Conservation (phyloP, 1,140 invertebrate species). For the Archegozetes longisetosus region DNA sequence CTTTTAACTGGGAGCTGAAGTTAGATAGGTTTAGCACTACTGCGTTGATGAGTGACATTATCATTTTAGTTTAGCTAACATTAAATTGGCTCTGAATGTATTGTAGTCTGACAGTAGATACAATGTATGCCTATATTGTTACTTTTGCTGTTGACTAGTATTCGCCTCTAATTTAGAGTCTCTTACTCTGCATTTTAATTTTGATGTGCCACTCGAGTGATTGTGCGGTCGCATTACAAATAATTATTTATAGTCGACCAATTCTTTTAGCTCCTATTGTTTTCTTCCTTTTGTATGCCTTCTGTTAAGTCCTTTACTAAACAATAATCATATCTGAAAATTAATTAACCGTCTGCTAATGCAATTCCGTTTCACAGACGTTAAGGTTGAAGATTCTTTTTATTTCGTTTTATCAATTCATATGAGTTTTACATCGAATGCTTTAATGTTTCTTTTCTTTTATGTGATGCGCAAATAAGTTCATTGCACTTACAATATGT, state of each 20-base stretch:
- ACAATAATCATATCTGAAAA: not conserved
- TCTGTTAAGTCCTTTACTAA: too few species aligned
- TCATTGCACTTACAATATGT: not conserved
- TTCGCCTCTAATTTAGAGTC: not conserved
- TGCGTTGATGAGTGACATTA: too few species aligned
- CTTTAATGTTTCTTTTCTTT: not conserved
- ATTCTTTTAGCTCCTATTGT: too few species aligned
- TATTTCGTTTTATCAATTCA: not conserved
- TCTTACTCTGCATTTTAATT: not conserved
- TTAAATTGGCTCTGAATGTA: too few species aligned
- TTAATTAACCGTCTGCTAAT: not conserved
- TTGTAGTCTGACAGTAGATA: too few species aligned
- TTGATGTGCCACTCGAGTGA: not conserved
- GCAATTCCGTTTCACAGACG: not conserved
- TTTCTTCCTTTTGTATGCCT: too few species aligned
- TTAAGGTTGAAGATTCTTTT: not conserved
- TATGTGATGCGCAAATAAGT: not conserved
- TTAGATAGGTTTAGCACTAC: too few species aligned
- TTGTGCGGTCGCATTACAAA: not conserved
- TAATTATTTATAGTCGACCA: not conserved
- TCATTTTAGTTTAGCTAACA: too few species aligned
- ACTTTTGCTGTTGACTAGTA: too few species aligned
- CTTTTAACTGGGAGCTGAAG: too few species aligned
- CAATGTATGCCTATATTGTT: too few species aligned
- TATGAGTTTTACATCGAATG: not conserved